These are phyloP conservation scores for Perca fluviatilis DNA, from an alignment of 2,113 vertebrate genomes.

Conservation along the genomic window DNA sequence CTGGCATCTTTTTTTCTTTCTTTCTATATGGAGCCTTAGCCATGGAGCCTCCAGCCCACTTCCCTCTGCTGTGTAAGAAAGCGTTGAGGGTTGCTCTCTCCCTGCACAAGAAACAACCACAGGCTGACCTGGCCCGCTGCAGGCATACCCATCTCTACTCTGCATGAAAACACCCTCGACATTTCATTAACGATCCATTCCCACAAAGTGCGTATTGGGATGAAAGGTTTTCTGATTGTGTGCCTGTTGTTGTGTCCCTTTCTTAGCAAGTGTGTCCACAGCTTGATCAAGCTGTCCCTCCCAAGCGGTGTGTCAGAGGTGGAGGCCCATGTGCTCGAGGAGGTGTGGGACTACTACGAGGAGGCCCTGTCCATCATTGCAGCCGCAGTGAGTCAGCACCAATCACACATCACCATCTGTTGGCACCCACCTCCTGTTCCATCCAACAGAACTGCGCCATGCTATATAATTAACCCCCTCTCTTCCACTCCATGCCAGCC, in stretches of 20 bases:
- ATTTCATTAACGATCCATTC: not conserved
- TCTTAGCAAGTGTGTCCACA: slow-evolving; percentile 89
- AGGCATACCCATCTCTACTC: slow-evolving; percentile 79
- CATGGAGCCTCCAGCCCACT: slow-evolving; percentile 91
- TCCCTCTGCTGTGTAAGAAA: slow-evolving; percentile 89
- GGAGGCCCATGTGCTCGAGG: slow-evolving; percentile 86
- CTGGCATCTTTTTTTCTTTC: not conserved
- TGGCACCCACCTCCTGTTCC: slow-evolving; percentile 60
- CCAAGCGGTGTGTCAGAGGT: slow-evolving; percentile 83
- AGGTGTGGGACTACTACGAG: slow-evolving; percentile 90
- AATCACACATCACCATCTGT: slow-evolving; percentile 60
- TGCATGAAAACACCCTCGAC: slow-evolving; percentile 12
- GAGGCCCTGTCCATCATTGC: slow-evolving; percentile 87
- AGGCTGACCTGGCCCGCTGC: slow-evolving; percentile 84
- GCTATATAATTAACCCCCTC: slow-evolving; percentile 81
- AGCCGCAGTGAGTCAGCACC: slow-evolving; percentile 87
- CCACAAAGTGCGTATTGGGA: not conserved
- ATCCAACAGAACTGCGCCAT: slow-evolving; percentile 48
- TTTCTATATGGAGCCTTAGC: slow-evolving; percentile 84
- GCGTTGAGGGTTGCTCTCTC: slow-evolving; percentile 88
- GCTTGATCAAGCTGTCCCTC: slow-evolving; percentile 90
- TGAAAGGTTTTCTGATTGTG: slow-evolving; percentile 21
- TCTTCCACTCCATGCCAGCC: slow-evolving; percentile 69
- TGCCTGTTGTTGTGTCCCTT: slow-evolving; percentile 46
- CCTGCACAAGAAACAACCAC: slow-evolving; percentile 85